Conservation (phyloP, 2,113 vertebrate species). For the Paedocypris sp. region DNA sequence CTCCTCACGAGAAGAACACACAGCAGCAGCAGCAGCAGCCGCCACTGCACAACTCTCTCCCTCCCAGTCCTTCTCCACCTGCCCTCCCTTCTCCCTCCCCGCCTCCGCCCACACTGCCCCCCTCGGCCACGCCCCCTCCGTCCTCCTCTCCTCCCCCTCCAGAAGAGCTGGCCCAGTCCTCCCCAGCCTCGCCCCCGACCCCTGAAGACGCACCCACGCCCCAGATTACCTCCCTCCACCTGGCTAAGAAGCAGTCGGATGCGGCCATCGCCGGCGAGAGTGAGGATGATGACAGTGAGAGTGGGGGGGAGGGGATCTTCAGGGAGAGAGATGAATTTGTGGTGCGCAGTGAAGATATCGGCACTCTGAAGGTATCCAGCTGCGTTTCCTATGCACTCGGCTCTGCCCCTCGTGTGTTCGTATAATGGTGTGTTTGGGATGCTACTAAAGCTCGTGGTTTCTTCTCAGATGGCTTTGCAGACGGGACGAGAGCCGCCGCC, state of each 20-base stretch:
- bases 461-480: conserved; percentile 73
- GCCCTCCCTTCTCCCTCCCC: conserved; percentile 40
- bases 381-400: neutral
- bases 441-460: neutral
- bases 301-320: conserved; percentile 79
- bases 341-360: conserved; percentile 75
- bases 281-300: conserved; percentile 77
- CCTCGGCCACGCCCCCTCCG: conserved; percentile 42
- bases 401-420: neutral
- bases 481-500: conserved; percentile 81
- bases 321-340: conserved; percentile 82
- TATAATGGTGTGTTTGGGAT: neutral
- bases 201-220: conserved; percentile 55
- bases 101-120: conserved; percentile 40
- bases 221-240: conserved; percentile 68
- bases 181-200: conserved; percentile 51
- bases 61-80: conserved; percentile 37
- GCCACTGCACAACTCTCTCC: conserved; percentile 39
- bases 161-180: conserved; percentile 27
- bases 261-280: conserved; percentile 77
- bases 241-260: conserved; percentile 77
- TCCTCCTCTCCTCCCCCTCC: conserved; percentile 45
- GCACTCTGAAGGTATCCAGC: conserved; percentile 68
- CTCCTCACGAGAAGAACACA: conserved; percentile 2
- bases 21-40: neutral